Evolutionary conservation across 2,113 vertebrate genomes (phyloP).

Genomic region (Oryzias javanicus): DNA sequence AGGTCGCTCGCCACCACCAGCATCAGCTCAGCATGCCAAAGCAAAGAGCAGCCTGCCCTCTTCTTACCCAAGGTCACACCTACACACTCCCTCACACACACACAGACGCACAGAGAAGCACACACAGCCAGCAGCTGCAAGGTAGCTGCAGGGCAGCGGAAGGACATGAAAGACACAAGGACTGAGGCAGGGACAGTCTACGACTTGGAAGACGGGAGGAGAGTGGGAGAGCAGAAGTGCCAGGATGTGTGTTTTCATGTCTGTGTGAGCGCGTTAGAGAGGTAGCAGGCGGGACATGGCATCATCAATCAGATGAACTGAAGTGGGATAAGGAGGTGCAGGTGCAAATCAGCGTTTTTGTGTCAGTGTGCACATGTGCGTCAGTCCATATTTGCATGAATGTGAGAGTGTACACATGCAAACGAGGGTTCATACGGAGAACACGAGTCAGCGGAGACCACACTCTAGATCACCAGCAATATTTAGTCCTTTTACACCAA

Average conservation of each 20-base stretch:
- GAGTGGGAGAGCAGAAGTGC: constrained; percentile 24
- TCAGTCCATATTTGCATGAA: constrained; percentile 33
- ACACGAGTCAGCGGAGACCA: constrained; percentile 54
- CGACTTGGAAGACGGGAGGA: constrained; percentile 42
- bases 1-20: constrained; percentile 16
- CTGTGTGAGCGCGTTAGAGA: constrained; percentile 7
- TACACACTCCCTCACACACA: constrained; percentile 22
- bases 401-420: constrained; percentile 35
- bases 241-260: constrained; percentile 3
- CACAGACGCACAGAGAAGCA: constrained; percentile 19
- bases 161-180: constrained; percentile 33
- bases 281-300: constrained; percentile 45
- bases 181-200: constrained; percentile 27
- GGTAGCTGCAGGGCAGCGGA: constrained; percentile 42
- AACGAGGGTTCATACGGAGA: constrained; percentile 48
- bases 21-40: constrained; percentile 39
- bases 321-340: constrained; percentile 70
- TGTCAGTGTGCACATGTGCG: constrained; percentile 18
- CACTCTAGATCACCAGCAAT: constrained; percentile 39
- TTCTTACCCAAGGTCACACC: constrained; percentile 57
- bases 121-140: constrained; percentile 32
- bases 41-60: constrained; percentile 34
- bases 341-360: constrained; percentile 56
- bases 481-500: too few relatives aligned
- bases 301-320: constrained; percentile 74